Evolutionary conservation across 2,113 vertebrate species (phyloP).

Genomic region (Ictidomys tridecemlineatus): DNA sequence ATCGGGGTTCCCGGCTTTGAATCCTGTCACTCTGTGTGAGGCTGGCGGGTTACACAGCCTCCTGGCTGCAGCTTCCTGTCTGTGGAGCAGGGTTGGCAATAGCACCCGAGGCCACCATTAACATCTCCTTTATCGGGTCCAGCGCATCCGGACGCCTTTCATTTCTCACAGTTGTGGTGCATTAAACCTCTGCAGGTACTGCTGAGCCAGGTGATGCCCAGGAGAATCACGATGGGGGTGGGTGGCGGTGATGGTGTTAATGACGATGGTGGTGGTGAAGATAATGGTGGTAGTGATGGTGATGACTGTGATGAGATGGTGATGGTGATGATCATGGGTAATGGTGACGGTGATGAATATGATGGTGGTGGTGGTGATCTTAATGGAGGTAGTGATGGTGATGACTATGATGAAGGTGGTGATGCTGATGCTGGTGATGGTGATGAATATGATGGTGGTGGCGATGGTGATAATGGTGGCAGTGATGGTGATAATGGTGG

Average conservation of each 20-base stretch:
- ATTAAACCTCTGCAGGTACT: not conserved
- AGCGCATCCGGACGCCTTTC: not conserved
- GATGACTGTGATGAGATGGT: accelerated
- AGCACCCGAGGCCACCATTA: accelerated
- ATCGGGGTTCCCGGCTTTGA: accelerated
- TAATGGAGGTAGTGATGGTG: no score
- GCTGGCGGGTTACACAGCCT: accelerated
- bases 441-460: no score
- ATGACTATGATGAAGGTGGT: accelerated
- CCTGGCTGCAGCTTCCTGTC: not conserved
- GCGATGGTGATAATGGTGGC: no score
- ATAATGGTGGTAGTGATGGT: accelerated
- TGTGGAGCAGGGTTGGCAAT: not conserved
- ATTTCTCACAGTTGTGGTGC: not conserved
- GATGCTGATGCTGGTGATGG: accelerated
- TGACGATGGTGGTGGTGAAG: accelerated
- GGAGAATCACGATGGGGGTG: not conserved
- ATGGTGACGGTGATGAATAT: accelerated
- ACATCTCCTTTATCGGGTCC: not conserved
- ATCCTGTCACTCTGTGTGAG: not conserved
- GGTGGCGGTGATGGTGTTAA: no score
- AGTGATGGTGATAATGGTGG: not conserved
- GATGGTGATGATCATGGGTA: accelerated
- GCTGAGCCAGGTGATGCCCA: not conserved
- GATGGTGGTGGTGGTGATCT: accelerated